Conservation (phyloP, 2,797 vertebrate species). For the Microctenopoma stevenorrisi region DNA sequence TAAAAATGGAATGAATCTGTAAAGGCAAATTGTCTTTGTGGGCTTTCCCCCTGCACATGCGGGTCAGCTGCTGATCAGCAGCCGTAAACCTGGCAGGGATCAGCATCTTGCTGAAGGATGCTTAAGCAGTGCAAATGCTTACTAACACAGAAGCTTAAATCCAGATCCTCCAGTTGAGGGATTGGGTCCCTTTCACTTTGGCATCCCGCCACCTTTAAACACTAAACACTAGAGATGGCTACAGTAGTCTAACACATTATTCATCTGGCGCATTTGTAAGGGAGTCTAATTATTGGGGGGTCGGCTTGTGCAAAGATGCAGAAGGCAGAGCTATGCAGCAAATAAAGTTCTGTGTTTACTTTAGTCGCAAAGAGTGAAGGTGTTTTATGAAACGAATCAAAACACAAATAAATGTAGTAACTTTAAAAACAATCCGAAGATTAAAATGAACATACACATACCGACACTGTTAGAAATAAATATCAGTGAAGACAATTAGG, state of each 20-base stretch:
- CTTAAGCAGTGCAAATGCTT: conserved; percentile 61
- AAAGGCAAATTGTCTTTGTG: not conserved
- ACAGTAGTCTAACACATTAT: conserved; percentile 31
- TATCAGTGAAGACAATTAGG: too few species aligned
- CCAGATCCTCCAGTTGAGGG: conserved; percentile 55
- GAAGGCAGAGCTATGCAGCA: not conserved
- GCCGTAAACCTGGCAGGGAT: conserved; percentile 56
- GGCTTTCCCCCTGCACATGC: conserved; percentile 14
- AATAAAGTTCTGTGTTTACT: not conserved
- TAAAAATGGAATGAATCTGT: not conserved
- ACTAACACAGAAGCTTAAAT: conserved; percentile 63
- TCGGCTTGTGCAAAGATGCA: not conserved
- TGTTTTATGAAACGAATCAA: not conserved
- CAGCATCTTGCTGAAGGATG: conserved; percentile 63
- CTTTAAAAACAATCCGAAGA: not conserved
- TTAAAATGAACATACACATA: not conserved
- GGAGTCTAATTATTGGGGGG: conserved; percentile 1
- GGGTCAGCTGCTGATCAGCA: conserved; percentile 34
- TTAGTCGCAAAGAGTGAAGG: too few species aligned
- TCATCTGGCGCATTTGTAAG: conserved; percentile 19
- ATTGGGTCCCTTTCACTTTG: conserved; percentile 58
- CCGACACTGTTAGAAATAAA: too few species aligned
- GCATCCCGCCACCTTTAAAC: conserved; percentile 60
- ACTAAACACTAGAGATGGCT: conserved; percentile 34
- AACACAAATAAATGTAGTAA: not conserved